phyloP scores from a whole-genome alignment of 2,113 vertebrate genomes.

The Myotis yumanensis region DNA sequence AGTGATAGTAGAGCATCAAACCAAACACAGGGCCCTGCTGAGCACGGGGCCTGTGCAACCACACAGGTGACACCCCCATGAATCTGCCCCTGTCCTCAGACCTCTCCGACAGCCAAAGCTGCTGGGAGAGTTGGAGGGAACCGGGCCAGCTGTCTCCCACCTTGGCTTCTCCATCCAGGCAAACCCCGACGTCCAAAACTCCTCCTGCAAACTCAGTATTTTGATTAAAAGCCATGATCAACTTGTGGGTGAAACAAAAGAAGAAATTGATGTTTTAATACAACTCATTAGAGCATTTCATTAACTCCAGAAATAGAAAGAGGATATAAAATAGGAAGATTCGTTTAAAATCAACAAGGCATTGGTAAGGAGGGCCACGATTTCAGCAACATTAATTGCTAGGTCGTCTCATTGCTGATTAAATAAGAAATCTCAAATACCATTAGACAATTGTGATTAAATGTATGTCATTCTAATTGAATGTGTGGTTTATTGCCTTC shows the following conservation, averaged over 20 bases:
- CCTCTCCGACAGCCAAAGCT: not conserved
- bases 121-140: not conserved
- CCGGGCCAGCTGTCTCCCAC: not conserved
- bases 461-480: slow-evolving; percentile 59
- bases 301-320: slow-evolving; percentile 70
- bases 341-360: slow-evolving; percentile 66
- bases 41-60: not conserved
- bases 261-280: slow-evolving; percentile 62
- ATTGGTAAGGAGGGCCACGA: not conserved
- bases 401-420: slow-evolving; percentile 78
- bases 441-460: slow-evolving; percentile 75
- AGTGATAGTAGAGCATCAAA: not conserved
- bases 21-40: not conserved
- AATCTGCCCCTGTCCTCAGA: not conserved
- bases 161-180: not conserved
- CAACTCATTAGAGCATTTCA: slow-evolving; percentile 73
- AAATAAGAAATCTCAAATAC: slow-evolving; percentile 79
- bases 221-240: slow-evolving; percentile 69
- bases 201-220: not conserved
- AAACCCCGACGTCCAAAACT: not conserved
- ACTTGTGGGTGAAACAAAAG: slow-evolving; percentile 48
- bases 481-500: slow-evolving; percentile 67
- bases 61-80: not conserved
- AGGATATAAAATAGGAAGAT: slow-evolving; percentile 59
- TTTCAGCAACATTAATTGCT: slow-evolving; percentile 78